Conservation (phyloP, 2,888 invertebrate genomes). For the Lasioglossum lativentre region DNA sequence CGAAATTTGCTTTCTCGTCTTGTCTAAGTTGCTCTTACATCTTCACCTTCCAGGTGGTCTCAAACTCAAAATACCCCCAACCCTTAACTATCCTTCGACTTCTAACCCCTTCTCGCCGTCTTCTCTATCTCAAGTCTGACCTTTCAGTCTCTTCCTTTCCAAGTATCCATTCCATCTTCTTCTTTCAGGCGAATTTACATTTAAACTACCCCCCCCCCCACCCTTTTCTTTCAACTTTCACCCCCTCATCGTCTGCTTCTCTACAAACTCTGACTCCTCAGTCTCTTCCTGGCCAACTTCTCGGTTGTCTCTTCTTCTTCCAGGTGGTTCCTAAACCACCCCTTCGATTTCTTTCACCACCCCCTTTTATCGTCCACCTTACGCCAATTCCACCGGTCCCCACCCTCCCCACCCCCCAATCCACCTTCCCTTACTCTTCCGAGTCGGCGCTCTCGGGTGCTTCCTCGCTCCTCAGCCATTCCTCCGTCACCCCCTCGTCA, state of each 20-base stretch:
- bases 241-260: not conserved
- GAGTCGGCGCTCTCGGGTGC: not conserved
- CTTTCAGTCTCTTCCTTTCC: not conserved
- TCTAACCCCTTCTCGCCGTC: not conserved
- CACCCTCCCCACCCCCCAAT: not conserved
- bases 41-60: too few species aligned
- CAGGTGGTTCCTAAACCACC: not conserved
- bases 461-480: slow-evolving; percentile 21
- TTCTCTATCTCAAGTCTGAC: not conserved
- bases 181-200: not conserved
- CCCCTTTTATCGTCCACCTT: not conserved
- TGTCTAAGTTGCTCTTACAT: not conserved
- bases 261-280: not conserved
- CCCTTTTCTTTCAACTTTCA: not conserved
- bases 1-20: too few species aligned
- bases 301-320: not conserved
- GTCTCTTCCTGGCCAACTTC: not conserved
- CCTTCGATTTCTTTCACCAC: not conserved
- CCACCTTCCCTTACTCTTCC: not conserved
- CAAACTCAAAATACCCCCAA: not conserved
- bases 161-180: not conserved
- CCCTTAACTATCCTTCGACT: not conserved
- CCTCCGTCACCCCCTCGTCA: slow-evolving; percentile 12
- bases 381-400: not conserved
- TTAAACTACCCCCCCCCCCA: not conserved